These are phyloP conservation scores for Cepphus grylle DNA, from an alignment of 2,113 vertebrate species.

Conservation along the genomic window DNA sequence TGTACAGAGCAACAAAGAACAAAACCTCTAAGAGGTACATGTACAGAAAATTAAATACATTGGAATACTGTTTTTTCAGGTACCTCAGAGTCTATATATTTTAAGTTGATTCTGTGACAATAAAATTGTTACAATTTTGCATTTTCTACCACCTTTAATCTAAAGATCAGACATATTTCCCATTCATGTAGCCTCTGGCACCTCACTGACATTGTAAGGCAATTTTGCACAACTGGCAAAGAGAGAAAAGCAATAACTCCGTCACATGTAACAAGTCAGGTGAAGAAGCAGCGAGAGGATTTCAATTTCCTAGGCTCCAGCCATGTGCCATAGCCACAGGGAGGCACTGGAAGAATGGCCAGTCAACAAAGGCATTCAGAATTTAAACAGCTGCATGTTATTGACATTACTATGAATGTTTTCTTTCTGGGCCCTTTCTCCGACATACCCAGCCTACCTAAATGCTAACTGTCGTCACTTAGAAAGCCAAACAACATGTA, in stretches of 20 bases:
- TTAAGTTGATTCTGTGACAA: not conserved
- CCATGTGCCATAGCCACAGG: not conserved
- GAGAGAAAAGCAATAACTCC: not conserved
- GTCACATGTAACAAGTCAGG: rapidly evolving
- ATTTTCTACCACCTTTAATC: not conserved
- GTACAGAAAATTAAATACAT: not conserved
- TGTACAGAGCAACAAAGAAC: not conserved
- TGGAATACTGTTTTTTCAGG: not conserved
- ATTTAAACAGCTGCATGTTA: not conserved
- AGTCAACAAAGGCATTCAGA: not conserved
- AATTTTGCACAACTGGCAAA: not conserved
- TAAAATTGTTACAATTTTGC: not conserved
- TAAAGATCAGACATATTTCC: not conserved
- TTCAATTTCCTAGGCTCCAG: not conserved
- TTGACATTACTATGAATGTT: not conserved
- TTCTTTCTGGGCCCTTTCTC: not conserved
- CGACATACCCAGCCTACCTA: not conserved
- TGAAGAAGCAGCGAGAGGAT: not conserved
- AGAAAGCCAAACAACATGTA: not conserved
- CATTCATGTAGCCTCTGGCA: not conserved
- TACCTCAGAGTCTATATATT: not conserved
- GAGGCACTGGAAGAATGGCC: not conserved
- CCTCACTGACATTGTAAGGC: not conserved
- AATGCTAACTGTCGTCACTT: rapidly evolving
- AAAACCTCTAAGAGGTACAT: not conserved